These are phyloP conservation scores for Zosterops hypoxanthus DNA, from an alignment of 2,113 vertebrate species.

Conservation along the genomic window DNA sequence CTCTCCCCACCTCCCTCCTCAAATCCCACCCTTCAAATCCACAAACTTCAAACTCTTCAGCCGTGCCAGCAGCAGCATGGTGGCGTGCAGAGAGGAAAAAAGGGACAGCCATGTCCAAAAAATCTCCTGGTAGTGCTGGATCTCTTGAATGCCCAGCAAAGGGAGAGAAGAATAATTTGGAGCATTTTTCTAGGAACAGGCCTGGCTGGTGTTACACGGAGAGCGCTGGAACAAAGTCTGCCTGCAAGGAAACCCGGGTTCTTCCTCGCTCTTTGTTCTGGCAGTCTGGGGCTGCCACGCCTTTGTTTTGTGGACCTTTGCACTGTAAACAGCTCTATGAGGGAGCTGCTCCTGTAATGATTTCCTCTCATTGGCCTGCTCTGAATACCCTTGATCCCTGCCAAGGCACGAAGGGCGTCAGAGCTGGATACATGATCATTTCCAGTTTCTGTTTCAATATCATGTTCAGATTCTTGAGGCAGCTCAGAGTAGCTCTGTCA, in stretches of 20 bases:
- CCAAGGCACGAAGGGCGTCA: not conserved
- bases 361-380: not conserved
- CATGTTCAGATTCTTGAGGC: not conserved
- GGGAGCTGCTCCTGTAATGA: not conserved
- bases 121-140: not conserved
- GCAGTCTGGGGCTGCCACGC: not conserved
- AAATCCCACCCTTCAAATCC: not conserved
- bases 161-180: not conserved
- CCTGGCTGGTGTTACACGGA: not conserved
- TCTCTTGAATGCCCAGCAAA: not conserved
- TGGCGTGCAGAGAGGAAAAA: not conserved
- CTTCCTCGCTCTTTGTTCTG: not conserved
- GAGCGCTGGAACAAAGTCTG: not conserved
- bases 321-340: not conserved
- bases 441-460: not conserved
- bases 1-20: not conserved
- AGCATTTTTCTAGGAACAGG: not conserved
- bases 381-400: not conserved
- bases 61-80: fast-evolving
- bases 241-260: fast-evolving
- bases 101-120: not conserved
- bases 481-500: not conserved
- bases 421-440: not conserved
- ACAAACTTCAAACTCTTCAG: not conserved
- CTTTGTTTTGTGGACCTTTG: not conserved